Conservation (phyloP, 2,113 vertebrate genomes). For the Marmota flaviventris region DNA sequence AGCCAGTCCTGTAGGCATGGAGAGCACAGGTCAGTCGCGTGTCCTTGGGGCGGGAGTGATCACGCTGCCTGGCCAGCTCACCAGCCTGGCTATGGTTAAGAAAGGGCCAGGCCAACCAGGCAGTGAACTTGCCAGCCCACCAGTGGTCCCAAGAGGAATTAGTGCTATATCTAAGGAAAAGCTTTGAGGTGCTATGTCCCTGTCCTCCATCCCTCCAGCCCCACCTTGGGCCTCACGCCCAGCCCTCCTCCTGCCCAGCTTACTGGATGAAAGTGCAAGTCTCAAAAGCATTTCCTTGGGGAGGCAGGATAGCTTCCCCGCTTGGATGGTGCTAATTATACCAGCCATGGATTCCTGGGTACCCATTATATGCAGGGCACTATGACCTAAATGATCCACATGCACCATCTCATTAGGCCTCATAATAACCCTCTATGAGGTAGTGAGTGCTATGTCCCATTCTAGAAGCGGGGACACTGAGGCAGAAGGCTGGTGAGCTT, state of each 20-base stretch:
- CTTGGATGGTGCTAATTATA: neutral
- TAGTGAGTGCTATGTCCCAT: neutral
- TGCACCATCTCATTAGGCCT: conserved; percentile 5
- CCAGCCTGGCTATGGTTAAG: neutral
- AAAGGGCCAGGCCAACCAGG: neutral
- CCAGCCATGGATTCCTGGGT: neutral
- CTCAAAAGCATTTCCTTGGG: conserved; percentile 63
- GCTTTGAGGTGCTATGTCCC: neutral
- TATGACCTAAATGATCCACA: conserved; percentile 45
- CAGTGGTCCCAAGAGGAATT: too few species aligned
- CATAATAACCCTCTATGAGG: conserved; percentile 80
- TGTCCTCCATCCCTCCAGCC: neutral
- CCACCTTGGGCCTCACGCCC: neutral
- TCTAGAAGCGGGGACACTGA: conserved; percentile 47
- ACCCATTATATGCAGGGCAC: conserved; percentile 1
- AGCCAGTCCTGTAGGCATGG: neutral
- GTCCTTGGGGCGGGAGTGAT: neutral
- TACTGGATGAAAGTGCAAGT: neutral
- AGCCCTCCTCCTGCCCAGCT: neutral
- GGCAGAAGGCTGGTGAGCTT: neutral
- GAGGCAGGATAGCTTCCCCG: neutral
- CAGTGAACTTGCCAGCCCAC: neutral
- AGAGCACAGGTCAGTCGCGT: accelerated
- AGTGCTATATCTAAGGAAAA: neutral
- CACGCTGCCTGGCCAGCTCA: neutral